A percentile compares a stretch with the other conserved stretches of the same genome.
phyloP scores from a whole-genome alignment of 2,797 vertebrate species.

The Pangasius macronema region DNA sequence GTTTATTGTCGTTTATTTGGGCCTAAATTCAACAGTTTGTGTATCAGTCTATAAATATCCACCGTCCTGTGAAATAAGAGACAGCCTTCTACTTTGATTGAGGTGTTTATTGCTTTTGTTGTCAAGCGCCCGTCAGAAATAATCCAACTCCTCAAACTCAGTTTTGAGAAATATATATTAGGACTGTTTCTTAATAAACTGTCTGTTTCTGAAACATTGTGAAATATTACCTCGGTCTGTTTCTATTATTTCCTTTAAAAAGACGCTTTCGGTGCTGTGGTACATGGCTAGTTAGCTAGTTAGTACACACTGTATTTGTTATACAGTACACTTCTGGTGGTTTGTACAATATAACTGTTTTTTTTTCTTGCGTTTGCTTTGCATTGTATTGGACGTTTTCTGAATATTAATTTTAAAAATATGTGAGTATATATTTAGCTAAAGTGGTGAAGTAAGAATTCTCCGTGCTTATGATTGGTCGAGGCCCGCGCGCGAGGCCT shows the following conservation, averaged over 20 bases:
- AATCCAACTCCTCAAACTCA: neutral
- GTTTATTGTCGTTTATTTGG: neutral
- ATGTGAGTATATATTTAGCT: no score
- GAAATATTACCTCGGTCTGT: no score
- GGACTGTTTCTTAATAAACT: neutral
- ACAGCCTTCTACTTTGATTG: neutral
- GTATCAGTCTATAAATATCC: neutral
- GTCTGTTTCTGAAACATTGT: neutral
- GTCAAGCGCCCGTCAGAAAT: neutral
- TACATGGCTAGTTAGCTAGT: neutral
- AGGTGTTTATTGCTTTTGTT: neutral
- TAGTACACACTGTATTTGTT: neutral
- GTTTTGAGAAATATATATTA: no score
- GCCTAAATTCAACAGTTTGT: neutral
- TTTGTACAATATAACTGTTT: neutral
- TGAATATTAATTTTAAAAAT: no score
- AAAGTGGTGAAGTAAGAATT: neutral
- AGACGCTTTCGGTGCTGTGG: neutral
- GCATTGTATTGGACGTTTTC: neutral
- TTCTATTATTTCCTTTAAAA: no score
- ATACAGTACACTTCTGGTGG: neutral
- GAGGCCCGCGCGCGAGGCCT: conserved; percentile 7
- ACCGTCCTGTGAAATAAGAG: neutral
- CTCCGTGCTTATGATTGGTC: neutral
- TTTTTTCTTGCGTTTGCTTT: neutral